Conservation (phyloP, 92 coral and sea anemone species). For the Scolanthus callimorphus region DNA sequence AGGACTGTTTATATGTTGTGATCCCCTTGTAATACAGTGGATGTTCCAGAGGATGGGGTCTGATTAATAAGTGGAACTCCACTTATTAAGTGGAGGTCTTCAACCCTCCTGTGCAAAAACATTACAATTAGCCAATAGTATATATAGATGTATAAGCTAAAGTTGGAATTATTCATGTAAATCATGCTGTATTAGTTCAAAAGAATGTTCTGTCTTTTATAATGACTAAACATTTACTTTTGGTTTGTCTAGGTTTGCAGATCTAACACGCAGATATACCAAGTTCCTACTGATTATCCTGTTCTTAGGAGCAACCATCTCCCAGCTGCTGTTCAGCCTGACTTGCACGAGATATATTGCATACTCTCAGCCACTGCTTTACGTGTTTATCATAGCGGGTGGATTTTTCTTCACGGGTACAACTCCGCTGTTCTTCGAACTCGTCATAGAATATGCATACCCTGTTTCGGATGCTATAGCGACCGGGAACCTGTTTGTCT, state of each 20-base stretch:
- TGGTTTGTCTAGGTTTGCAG: constrained; percentile 62
- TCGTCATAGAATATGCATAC: constrained; percentile 61
- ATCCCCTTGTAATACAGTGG: no score
- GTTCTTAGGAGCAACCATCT: constrained; percentile 40
- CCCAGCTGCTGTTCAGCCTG: constrained; percentile 53
- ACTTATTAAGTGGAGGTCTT: no score
- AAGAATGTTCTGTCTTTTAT: no score
- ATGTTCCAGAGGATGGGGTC: no score
- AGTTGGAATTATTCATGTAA: no score
- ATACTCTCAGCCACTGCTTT: constrained; percentile 49
- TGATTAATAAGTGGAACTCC: no score
- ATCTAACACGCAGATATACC: constrained; percentile 34
- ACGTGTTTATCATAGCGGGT: constrained; percentile 41
- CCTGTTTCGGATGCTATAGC: constrained; percentile 65
- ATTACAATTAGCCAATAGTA: no score
- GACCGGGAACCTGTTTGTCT: constrained; percentile 35
- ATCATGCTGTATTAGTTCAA: no score
- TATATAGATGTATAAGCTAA: no score
- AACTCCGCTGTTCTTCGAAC: constrained; percentile 55
- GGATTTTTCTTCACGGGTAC: constrained; percentile 62
- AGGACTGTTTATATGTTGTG: no score
- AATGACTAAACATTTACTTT: no score
- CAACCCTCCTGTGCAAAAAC: no score
- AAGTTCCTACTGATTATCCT: constrained; percentile 45
- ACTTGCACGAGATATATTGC: constrained; percentile 61